Evolutionary conservation across 1,140 invertebrate genomes (phyloP).

Genomic region (Bombus affinis): DNA sequence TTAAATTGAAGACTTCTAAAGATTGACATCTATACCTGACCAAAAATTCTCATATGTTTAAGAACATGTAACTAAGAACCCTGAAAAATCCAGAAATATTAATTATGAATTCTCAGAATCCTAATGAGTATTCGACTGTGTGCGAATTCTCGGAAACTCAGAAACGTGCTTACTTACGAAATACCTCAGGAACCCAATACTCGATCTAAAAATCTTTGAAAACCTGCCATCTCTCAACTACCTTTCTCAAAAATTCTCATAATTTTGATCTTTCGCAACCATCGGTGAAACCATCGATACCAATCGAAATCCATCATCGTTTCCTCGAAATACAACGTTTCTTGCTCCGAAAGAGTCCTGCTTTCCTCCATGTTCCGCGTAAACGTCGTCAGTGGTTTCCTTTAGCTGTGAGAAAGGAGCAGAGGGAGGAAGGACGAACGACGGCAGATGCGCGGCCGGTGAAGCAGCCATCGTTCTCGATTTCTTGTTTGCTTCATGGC

Average conservation of each 20-base stretch:
- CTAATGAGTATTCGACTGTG: too few relatives aligned
- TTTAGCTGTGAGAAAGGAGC: neutral
- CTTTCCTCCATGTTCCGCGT: neutral
- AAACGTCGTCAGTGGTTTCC: neutral
- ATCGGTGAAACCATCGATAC: neutral
- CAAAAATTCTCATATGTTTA: neutral
- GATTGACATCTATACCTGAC: neutral
- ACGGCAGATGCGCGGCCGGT: slow-evolving; percentile 40
- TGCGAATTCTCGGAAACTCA: too few relatives aligned
- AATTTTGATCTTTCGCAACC: neutral
- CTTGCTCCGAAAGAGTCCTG: neutral
- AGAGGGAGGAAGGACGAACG: slow-evolving; percentile 32
- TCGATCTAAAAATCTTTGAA: too few relatives aligned
- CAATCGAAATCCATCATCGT: neutral
- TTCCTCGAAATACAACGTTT: neutral
- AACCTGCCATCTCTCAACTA: too few relatives aligned
- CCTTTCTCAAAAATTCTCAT: neutral
- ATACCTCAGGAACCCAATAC: too few relatives aligned
- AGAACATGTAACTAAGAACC: too few relatives aligned
- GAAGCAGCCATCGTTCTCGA: slow-evolving; percentile 68
- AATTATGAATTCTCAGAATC: too few relatives aligned
- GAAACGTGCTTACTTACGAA: too few relatives aligned
- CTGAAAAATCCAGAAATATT: too few relatives aligned
- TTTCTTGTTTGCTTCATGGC: slow-evolving; percentile 73
- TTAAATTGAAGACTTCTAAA: neutral